Base-by-base conservation (phyloP, 2,797 vertebrate species). In the Muraenolepis orangiensis region DNA sequence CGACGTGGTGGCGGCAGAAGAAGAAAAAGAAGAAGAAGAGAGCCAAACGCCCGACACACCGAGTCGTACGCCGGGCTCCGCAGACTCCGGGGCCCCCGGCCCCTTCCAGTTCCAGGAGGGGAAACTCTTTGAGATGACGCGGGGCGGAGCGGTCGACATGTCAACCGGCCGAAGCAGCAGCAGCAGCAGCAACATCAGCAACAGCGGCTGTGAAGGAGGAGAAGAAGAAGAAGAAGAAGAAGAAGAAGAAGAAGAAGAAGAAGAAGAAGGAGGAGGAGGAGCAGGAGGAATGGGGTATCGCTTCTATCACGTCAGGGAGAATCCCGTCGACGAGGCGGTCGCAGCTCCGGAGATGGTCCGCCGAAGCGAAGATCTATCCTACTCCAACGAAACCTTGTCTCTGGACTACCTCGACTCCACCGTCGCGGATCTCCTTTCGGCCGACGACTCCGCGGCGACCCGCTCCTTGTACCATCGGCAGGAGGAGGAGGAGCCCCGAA, bases 111-210 rank as follows among this genome's bases (percentile, higher is more conserved):
- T 98, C 87, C 96, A 99, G 87, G 96, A 99, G 78, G 96, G 97
- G 61, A 99, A 99, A 81, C 87, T 99, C 31, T 99, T 99, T 91
- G 98, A 99, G 91, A 99, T 99, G 98, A 99, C 98, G 42, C 95
- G 98, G 85, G 97, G 98, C 67, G 98, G 98, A 12, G 98, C 98
- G 74, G 96, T 99, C 87, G 98, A 99, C 84, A 96, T 99, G 96
- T 98, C 96, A 80, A 96, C n/a, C n/a, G n/a, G n/a, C n/a, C n/a
- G n/a, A n/a, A n/a, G n/a, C n/a, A n/a, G n/a, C n/a, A n/a, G n/a
- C n/a, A n/a, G n/a, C n/a, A n/a, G n/a, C n/a, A n/a, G n/a, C n/a
- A n/a, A n/a, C n/a, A n/a, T n/a, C n/a, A n/a, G n/a, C n/a, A n/a
- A 95, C 91, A 94, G 95, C 72, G 95, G 90, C 77, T 93, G 94